phyloP scores from a whole-genome alignment of 2,888 invertebrate genomes.

The Protodeltote pygarga region DNA sequence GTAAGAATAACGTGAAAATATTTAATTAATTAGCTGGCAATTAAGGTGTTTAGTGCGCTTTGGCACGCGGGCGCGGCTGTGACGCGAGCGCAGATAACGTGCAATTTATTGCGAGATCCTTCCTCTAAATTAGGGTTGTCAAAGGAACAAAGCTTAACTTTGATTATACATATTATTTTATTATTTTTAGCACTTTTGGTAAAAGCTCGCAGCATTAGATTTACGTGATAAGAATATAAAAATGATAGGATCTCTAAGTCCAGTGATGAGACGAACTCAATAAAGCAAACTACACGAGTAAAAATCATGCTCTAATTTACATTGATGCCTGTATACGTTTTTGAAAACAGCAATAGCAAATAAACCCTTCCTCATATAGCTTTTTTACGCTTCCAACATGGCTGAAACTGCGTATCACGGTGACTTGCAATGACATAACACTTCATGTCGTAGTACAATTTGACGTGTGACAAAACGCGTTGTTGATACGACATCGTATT shows the following conservation, averaged over 20 bases:
- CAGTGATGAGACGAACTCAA: no score
- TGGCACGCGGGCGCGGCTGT: slow-evolving; percentile 34
- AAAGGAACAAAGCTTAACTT: no score
- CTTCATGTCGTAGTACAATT: neutral
- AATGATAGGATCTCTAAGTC: no score
- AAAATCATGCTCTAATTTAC: no score
- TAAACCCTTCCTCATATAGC: no score
- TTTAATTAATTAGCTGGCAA: slow-evolving; percentile 45
- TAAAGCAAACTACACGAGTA: no score
- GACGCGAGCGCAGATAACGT: slow-evolving; percentile 45
- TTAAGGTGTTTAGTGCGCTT: slow-evolving; percentile 44
- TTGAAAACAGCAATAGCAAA: no score
- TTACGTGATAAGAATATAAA: no score
- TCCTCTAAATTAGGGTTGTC: slow-evolving; percentile 17
- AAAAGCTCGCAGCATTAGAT: neutral
- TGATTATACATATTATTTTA: no score
- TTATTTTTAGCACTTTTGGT: neutral
- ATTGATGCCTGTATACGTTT: no score
- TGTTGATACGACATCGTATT: no score
- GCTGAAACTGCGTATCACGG: neutral
- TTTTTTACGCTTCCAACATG: no score
- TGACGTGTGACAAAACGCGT: neutral
- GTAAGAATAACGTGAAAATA: slow-evolving; percentile 30
- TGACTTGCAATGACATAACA: slow-evolving; percentile 10
- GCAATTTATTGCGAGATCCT: slow-evolving; percentile 41